Conservation (phyloP, 2,113 vertebrate genomes). For the Gymnogyps californianus region DNA sequence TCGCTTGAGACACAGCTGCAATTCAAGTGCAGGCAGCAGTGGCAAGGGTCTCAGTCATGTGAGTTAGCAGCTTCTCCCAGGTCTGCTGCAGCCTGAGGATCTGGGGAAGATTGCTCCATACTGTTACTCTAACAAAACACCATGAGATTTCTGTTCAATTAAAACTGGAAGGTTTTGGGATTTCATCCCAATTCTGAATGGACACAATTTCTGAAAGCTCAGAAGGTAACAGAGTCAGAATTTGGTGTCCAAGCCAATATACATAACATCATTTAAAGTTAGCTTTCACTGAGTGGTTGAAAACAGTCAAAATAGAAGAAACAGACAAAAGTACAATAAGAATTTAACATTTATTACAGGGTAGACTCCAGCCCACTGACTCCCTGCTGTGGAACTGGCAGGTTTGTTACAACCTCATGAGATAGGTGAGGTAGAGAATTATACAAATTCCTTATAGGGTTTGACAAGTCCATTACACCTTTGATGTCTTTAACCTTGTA, state of each 20-base stretch:
- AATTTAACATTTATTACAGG: neutral
- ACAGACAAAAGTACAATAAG: neutral
- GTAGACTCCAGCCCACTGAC: neutral
- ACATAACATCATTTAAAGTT: neutral
- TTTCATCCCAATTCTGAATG: neutral
- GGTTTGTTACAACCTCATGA: neutral
- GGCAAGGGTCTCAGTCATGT: neutral
- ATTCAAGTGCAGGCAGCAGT: neutral
- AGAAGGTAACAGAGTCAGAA: neutral
- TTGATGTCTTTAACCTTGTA: conserved; percentile 42
- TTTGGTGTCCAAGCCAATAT: neutral
- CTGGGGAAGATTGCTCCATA: neutral
- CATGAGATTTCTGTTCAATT: neutral
- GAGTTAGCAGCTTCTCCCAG: neutral
- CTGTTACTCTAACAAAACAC: neutral
- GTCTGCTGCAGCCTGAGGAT: neutral
- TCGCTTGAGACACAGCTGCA: neutral
- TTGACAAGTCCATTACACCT: conserved; percentile 50
- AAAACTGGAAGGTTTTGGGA: neutral
- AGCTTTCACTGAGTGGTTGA: neutral
- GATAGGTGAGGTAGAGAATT: neutral
- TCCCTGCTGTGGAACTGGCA: neutral
- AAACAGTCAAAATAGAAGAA: neutral
- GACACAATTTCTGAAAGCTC: neutral
- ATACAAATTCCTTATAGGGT: conserved; percentile 1